Conservation (phyloP, 1,140 invertebrate species). For the Acyrthosiphon pisum region DNA sequence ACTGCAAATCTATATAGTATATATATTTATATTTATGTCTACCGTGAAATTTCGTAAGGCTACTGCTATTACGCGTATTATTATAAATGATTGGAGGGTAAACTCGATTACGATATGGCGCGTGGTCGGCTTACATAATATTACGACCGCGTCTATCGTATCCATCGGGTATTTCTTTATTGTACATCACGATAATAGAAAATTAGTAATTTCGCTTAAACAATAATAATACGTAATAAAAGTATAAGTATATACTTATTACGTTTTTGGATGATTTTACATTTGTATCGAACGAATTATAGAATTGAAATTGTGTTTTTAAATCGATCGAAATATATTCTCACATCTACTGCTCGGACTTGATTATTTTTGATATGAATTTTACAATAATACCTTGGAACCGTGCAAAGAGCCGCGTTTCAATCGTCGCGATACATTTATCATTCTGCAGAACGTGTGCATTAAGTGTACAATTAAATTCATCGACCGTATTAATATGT, state of each 20-base stretch:
- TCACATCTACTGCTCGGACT: background rate
- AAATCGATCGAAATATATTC: background rate
- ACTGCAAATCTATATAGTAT: background rate
- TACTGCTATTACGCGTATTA: background rate
- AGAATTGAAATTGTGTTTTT: background rate
- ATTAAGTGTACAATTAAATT: background rate
- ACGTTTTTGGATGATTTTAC: background rate
- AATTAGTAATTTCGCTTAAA: background rate
- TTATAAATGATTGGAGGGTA: conserved; percentile 9
- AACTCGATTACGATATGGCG: background rate
- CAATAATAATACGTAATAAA: background rate
- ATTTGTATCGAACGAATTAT: background rate
- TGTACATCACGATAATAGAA: background rate
- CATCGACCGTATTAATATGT: background rate
- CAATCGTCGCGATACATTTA: background rate
- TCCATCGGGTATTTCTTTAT: background rate
- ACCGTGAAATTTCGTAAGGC: background rate
- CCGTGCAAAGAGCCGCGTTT: background rate
- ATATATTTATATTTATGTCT: background rate
- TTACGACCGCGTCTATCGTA: background rate
- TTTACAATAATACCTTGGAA: background rate
- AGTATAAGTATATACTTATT: background rate
- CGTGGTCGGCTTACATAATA: background rate
- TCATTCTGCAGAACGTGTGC: background rate
- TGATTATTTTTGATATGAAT: background rate